These are phyloP conservation scores for human (Homo sapiens) DNA, from an alignment of 2,113 vertebrate species.

Conservation along the genomic window GRCh38 chr18:51944501-51945000, in stretches of 20 bases:
- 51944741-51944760: neutral
- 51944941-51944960: neutral
- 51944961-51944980: neutral
- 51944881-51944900: neutral
- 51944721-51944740: slow-evolving; percentile 21
- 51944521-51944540: neutral
- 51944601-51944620: neutral
- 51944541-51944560: neutral
- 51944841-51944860: neutral
- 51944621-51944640: neutral
- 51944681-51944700: neutral
- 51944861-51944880: neutral
- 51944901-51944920: too few relatives aligned
- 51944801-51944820: neutral
- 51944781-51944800: neutral
- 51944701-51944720: neutral
- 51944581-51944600: neutral
- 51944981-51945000: neutral
- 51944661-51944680: neutral
- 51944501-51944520: neutral
- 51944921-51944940: neutral
- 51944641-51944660: neutral
- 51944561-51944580: neutral
- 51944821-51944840: neutral
- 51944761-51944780: neutral